These are phyloP conservation scores for Spisula solida DNA, from an alignment of 2,888 invertebrate species.

Conservation along the genomic window DNA sequence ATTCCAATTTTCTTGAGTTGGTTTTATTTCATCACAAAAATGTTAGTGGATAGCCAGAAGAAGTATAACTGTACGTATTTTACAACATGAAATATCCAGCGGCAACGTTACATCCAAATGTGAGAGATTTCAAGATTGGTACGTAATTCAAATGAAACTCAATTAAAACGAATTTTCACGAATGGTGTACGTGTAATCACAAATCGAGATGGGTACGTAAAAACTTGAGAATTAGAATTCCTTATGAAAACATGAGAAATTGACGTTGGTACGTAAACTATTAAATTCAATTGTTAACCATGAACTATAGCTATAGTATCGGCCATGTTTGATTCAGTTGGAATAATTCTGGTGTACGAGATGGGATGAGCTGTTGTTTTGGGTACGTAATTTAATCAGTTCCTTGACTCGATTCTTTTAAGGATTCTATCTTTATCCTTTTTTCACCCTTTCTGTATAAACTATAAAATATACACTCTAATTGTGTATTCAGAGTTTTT, in stretches of 20 bases:
- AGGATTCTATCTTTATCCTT: neutral
- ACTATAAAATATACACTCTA: neutral
- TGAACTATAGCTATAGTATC: too few species aligned
- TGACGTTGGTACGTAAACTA: slow-evolving; percentile 9
- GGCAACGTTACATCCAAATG: neutral
- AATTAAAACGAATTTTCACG: neutral
- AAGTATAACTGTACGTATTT: slow-evolving; percentile 23
- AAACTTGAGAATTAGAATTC: neutral
- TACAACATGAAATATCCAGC: neutral
- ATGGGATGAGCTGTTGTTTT: neutral
- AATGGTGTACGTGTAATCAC: neutral
- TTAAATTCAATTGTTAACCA: neutral
- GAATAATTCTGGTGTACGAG: neutral
- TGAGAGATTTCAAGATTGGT: slow-evolving; percentile 24
- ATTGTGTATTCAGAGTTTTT: neutral
- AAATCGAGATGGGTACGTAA: slow-evolving; percentile 19
- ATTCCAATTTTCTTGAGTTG: slow-evolving; percentile 10
- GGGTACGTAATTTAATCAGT: slow-evolving; percentile 9
- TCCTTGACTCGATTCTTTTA: neutral
- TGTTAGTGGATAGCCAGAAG: neutral
- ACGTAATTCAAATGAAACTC: neutral
- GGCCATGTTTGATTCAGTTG: neutral
- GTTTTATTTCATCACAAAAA: slow-evolving; percentile 13
- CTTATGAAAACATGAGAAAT: neutral
- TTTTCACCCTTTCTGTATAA: neutral